Base-by-base conservation (phyloP, 2,113 vertebrate species). In the Carlito syrichta region DNA sequence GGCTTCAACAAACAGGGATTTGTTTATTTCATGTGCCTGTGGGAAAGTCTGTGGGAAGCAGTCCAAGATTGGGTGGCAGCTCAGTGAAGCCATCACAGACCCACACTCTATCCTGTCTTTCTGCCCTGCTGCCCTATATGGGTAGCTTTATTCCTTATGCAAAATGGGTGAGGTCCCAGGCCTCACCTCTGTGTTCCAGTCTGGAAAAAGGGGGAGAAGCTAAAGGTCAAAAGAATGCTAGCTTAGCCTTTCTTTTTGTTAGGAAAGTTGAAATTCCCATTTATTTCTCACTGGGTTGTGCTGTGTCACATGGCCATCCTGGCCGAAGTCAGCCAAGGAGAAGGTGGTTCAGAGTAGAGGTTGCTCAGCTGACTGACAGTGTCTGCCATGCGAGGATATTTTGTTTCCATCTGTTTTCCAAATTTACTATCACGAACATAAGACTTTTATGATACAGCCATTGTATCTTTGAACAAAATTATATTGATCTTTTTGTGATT, bases 31-130 rank as follows among this genome's bases (percentile, higher is more conserved):
- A 5, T 0, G 40, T 8, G 1, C 43, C 0, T 5, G 60, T n/a
- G n/a, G n/a, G n/a, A 12, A 32, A 17, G 76, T 38, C 12, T 17
- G 22, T 22, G n/a, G 91, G 82, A 56, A 48, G 32, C 2, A 5
- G 30, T 4, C 19, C 43, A 1, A 14, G 60, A 30, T 12, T 20
- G 43, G 56, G 16, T n/a, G 45, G 22, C 48, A 3, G n/a, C 16
- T 30, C 23, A 0, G 1, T 1, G 6, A 8, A 52, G 23, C 62
- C 8, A 0, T 7, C 0, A 0, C 13, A 52, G 27, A 5, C 27
- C 35, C 0, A 0, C 1, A 0, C 5, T 38, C 3, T 23, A 6
- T 14, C 12, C 20, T 0, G 7, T 54, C 12, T 22, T 5, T 3
- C 52, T 19, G 4, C 12, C 16, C 17, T 2, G 7, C 32, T 7